Evolutionary conservation across 2,797 vertebrate species (phyloP).

Genomic region (Sebastolobus altivelis): DNA sequence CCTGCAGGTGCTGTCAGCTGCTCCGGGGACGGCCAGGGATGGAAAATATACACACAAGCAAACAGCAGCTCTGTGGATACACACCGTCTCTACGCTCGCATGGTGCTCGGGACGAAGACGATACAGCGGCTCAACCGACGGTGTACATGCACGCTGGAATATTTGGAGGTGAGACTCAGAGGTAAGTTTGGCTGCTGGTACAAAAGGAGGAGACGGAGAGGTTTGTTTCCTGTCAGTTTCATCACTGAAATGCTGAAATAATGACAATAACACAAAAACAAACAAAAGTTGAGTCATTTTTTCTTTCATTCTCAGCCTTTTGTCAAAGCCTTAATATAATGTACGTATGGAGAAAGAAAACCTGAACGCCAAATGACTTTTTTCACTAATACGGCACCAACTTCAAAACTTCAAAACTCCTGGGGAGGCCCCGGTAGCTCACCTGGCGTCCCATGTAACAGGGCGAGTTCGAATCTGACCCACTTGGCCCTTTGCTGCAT

Average conservation of each 20-base stretch:
- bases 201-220: background rate
- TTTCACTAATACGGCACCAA: background rate
- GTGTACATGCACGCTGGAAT: background rate
- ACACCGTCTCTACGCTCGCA: constrained; percentile 18
- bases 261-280: background rate
- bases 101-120: constrained; percentile 23
- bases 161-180: constrained; percentile 9
- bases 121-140: constrained; percentile 13
- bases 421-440: too few species aligned
- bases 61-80: constrained; percentile 47
- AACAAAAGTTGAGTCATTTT: background rate
- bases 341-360: background rate
- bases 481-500: too few species aligned
- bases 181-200: background rate
- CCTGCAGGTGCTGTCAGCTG: constrained; percentile 78
- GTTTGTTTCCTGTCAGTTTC: background rate
- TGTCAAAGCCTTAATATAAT: background rate
- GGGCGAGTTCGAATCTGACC: too few species aligned
- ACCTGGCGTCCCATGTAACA: too few species aligned
- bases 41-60: constrained; percentile 52
- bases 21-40: constrained; percentile 31
- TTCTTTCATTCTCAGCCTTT: background rate
- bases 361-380: background rate
- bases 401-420: background rate
- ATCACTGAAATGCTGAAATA: background rate